Evolutionary conservation across 2,888 invertebrate genomes (phyloP).

Genomic region (Ypsolopha scabrella): DNA sequence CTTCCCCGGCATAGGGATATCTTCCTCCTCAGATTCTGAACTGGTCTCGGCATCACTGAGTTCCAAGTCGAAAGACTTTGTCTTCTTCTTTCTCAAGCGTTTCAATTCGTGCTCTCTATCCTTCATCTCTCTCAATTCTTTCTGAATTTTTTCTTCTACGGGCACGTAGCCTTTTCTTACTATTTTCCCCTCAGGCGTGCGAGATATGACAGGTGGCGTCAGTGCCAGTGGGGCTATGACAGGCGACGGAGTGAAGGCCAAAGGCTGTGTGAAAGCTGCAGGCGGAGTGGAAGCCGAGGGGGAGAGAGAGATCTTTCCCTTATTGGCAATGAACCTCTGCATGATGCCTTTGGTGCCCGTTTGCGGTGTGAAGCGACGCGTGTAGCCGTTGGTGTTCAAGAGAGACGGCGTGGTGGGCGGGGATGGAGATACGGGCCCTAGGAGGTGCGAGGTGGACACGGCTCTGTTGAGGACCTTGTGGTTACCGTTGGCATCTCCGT

Average conservation of each 20-base stretch:
- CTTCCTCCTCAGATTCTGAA: conserved; percentile 71
- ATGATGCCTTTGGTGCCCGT: conserved; percentile 82
- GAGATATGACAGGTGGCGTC: conserved; percentile 57
- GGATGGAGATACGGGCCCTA: conserved; percentile 46
- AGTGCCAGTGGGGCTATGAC: conserved; percentile 24
- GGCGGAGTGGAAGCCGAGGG: conserved; percentile 27
- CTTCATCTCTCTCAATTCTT: conserved; percentile 87
- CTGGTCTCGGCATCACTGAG: conserved; percentile 70
- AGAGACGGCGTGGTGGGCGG: conserved; percentile 41
- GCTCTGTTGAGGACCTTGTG: conserved; percentile 46
- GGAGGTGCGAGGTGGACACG: conserved; percentile 55
- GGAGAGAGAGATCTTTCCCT: conserved; percentile 74
- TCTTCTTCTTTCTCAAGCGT: conserved; percentile 72
- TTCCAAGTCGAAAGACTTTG: conserved; percentile 72
- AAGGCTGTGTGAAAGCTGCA: conserved; percentile 22
- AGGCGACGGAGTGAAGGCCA: conserved; percentile 40
- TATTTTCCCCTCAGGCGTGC: conserved; percentile 73
- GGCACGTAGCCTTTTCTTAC: conserved; percentile 84
- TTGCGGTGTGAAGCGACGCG: conserved; percentile 74
- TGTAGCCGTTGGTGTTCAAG: conserved; percentile 60
- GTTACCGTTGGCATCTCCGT: conserved; percentile 35
- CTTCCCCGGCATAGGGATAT: conserved; percentile 70
- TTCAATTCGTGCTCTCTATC: conserved; percentile 84
- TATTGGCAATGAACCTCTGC: conserved; percentile 86
- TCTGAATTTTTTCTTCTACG: conserved; percentile 90